These are phyloP conservation scores for Ctenopoma kingsleyae DNA, from an alignment of 2,797 vertebrate genomes.

Conservation along the genomic window DNA sequence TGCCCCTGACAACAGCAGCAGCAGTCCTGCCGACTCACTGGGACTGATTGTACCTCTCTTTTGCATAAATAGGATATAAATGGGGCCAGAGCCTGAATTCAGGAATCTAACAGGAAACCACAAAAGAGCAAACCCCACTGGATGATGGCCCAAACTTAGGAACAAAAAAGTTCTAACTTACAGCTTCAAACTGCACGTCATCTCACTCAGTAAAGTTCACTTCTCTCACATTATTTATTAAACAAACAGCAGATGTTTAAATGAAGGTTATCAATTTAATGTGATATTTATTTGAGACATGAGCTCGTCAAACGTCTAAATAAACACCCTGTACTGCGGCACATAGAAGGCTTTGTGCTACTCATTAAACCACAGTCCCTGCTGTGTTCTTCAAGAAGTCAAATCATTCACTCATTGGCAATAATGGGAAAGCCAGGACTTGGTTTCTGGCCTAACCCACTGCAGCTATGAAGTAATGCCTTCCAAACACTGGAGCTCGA, in stretches of 20 bases:
- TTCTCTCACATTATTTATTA: conserved; percentile 5
- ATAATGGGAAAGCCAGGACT: conserved; percentile 63
- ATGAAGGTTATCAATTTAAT: not conserved
- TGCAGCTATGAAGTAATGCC: conserved; percentile 73
- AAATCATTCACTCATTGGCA: conserved; percentile 51
- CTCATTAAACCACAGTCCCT: conserved; percentile 6
- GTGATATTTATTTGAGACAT: not conserved
- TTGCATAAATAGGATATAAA: conserved; percentile 47
- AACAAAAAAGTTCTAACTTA: conserved; percentile 19
- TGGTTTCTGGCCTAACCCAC: conserved; percentile 47
- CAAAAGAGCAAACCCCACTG: conserved; percentile 37
- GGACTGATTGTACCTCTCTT: conserved; percentile 42
- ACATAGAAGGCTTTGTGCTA: not conserved
- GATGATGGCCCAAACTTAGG: not conserved
- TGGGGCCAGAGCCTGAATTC: conserved; percentile 26
- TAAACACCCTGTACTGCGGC: not conserved
- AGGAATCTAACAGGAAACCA: conserved; percentile 39
- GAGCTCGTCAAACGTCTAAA: not conserved
- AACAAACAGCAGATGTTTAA: conserved; percentile 20
- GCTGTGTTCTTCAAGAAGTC: conserved; percentile 18
- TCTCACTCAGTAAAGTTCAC: not conserved
- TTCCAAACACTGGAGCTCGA: conserved; percentile 56
- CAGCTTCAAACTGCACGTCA: conserved; percentile 18
- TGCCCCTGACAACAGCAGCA: conserved; percentile 47
- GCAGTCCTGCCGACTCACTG: conserved; percentile 14